Base-by-base conservation (phyloP, 2,113 vertebrate genomes). In the Gobius niger region DNA sequence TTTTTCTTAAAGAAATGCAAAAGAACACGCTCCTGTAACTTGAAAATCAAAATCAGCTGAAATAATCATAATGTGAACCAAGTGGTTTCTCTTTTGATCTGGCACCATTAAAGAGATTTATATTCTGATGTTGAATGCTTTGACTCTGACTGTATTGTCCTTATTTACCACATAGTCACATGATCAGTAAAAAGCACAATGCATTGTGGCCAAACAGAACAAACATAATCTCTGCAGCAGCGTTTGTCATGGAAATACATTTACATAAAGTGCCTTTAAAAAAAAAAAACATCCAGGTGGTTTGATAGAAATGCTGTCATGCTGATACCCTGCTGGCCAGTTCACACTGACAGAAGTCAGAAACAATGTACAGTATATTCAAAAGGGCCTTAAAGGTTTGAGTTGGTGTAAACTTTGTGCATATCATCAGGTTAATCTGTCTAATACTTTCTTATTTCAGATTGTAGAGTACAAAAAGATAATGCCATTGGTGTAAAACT, bases 191-290 rank as follows among this genome's bases (percentile, higher is more conserved):
- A 65, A 15, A 64, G 52, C 52, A 42, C 63, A 47, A 72, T 62
- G 63, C 7, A n/a, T 40, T 68, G 41, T 49, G 54, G 7, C 50
- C 62, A 73, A 63, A 67, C 68, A 44, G 18, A 75, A 67, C 68
- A 44, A n/a, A 75, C 70, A n/a, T 65, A 49, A 34, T 72, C 65
- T 41, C 72, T 34, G 44, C 67, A 16, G 59, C 64, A 47, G 49
- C 49, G 73, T 49, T 53, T 49, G 18, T 67, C 9, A 44, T 14
- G 56, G 6, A 75, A 65, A 71, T 46, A 57, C 34, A 70, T 82
- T 74, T 81, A 68, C 75, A 7, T 88, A 88, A 90, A 89, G 81
- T 88, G 87, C 86, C 42, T 16, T 76, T 69, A 71, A 70, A 64
- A 76, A 83, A 70, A 70, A 64, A 76, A 83, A 12, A 72, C 44